Evolutionary conservation across 2,113 vertebrate genomes (phyloP).

Genomic region (Stercorarius parasiticus): DNA sequence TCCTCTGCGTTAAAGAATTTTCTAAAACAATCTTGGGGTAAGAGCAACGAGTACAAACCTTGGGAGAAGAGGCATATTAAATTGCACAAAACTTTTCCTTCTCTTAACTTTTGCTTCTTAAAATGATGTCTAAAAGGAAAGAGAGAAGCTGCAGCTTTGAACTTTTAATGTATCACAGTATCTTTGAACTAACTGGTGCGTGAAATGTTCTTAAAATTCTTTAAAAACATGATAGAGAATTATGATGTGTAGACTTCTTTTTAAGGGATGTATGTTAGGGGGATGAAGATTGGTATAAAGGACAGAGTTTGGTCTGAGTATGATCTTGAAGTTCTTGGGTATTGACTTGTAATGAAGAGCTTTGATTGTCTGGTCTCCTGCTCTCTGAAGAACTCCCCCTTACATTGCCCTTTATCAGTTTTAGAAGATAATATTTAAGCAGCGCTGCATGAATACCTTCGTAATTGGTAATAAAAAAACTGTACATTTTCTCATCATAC

Average conservation of each 20-base stretch:
- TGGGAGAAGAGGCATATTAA: not conserved
- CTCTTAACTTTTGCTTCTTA: conserved; percentile 33
- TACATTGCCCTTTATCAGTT: conserved; percentile 1
- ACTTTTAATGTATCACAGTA: conserved; percentile 49
- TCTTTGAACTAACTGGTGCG: conserved; percentile 69
- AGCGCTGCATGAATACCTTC: not conserved
- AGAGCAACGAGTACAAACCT: not conserved
- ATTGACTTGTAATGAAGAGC: conserved; percentile 9
- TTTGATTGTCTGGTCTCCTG: conserved; percentile 11
- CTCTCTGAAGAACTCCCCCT: not conserved
- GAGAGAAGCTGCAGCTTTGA: conserved; percentile 50
- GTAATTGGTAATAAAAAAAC: conserved; percentile 19
- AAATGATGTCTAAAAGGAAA: conserved; percentile 30
- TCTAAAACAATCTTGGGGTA: not conserved
- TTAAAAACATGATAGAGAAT: conserved; percentile 54
- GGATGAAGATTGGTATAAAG: not conserved
- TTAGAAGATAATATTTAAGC: conserved; percentile 44
- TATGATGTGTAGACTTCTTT: conserved; percentile 17
- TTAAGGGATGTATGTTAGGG: not conserved
- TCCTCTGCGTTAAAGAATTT: not conserved
- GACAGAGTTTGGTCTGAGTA: not conserved
- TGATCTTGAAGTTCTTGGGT: not conserved
- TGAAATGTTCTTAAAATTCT: conserved; percentile 63
- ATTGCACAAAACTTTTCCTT: not conserved
- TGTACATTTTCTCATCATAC: not conserved